Base-by-base conservation (phyloP, 2,888 invertebrate species). In the Sphaerophoria rueppellii region DNA sequence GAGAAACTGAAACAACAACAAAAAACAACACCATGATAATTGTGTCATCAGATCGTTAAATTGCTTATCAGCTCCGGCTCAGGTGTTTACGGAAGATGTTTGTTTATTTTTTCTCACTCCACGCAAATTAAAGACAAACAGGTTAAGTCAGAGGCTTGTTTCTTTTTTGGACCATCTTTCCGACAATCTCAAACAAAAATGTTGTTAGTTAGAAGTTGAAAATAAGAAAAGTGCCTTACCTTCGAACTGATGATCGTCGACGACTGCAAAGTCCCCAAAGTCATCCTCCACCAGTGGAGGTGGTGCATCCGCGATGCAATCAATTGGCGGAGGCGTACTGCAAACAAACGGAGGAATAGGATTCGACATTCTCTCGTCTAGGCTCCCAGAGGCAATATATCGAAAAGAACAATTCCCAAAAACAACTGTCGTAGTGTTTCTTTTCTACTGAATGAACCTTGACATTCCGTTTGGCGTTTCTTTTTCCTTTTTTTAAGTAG, bases 311-410 rank as follows among this genome's bases (percentile, higher is more conserved):
- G 88, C 91, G 5, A 90, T 90, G 78, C 90, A 91, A 86, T 92
- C 92, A 87, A 93, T 93, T 54, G 94, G 94, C 60, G 94, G 94
- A 73, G 94, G 94, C 60, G 94, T 92, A 89, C 92, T 93, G 88
- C 93, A 93, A 80, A 94, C 89, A 78, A 93, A 90, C 82, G 93
- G 93, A 87, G 94, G 94, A 88, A 94, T 93, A 89, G 93, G 90
- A 88, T 92, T 92, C 70, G 85, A 85, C 85, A 85, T 85, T 37
- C 37, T 52, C 16, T 52, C 43, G 55, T 43, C 40, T 9, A 40
- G 14, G 1, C 24, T 24, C 24, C 24, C 24, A 24, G 24, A 60
- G 32, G 6, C 40, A 57, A 78, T 12, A 54, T n/a, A n/a, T n/a
- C n/a, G n/a, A 60, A 69, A 24, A 70, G 46, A 50, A 52, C 12